A percentile compares a stretch with the other conserved stretches of the same genome.
phyloP scores from a whole-genome alignment of 2,797 vertebrate genomes.

The Micrastur ruficollis region DNA sequence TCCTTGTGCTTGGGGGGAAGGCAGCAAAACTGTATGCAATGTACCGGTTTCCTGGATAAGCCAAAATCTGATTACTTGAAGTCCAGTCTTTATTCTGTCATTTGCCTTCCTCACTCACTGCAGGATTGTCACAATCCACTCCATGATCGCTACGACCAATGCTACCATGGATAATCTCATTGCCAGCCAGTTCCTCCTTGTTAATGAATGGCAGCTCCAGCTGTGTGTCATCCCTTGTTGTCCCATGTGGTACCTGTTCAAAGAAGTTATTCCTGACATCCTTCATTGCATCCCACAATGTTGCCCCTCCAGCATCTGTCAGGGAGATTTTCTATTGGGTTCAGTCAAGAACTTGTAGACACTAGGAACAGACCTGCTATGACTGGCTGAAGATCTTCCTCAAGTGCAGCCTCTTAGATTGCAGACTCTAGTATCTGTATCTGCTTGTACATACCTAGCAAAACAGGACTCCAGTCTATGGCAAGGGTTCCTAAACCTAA shows the following conservation, averaged over 20 bases:
- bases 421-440: background rate
- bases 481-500: background rate
- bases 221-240: background rate
- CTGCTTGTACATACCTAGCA: background rate
- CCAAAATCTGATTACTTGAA: background rate
- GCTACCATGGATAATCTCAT: background rate
- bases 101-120: background rate
- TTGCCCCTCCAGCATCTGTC: background rate
- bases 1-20: background rate
- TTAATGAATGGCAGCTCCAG: background rate
- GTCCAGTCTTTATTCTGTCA: background rate
- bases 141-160: background rate
- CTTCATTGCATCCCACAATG: background rate
- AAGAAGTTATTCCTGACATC: background rate
- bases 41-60: background rate
- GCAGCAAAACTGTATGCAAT: background rate
- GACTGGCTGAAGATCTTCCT: background rate
- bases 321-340: background rate
- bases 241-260: background rate
- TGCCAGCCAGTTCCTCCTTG: background rate
- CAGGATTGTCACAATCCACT: background rate
- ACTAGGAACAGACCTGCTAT: background rate
- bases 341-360: background rate
- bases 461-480: background rate
- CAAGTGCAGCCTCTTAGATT: background rate